Evolutionary conservation across 2,888 invertebrate species (phyloP).

Genomic region (Caenorhabditis drosophilae): DNA sequence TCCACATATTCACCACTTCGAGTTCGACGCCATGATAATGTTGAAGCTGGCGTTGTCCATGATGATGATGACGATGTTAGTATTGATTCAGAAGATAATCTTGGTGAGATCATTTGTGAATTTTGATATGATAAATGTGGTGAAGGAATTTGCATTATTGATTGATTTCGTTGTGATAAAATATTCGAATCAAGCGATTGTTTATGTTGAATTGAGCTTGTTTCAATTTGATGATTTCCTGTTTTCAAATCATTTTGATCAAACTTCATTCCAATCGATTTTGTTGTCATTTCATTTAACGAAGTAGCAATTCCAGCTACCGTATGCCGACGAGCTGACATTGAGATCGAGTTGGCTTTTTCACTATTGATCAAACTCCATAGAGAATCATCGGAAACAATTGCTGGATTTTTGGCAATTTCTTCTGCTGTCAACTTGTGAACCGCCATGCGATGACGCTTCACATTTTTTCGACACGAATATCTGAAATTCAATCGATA

Average conservation of each 20-base stretch:
- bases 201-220: neutral
- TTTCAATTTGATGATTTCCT: neutral
- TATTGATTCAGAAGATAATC: neutral
- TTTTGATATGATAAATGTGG: neutral
- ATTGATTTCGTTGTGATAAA: neutral
- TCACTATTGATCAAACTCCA: neutral
- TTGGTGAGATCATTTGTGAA: neutral
- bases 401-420: constrained; percentile 34
- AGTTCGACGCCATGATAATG: neutral
- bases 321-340: constrained; percentile 17
- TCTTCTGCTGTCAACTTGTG: constrained; percentile 58
- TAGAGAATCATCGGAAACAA: neutral
- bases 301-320: constrained; percentile 6
- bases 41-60: neutral
- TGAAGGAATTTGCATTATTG: constrained; percentile 3
- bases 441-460: constrained; percentile 59
- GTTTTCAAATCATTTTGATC: neutral
- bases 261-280: neutral
- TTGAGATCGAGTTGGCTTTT: neutral
- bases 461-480: constrained; percentile 64
- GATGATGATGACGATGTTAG: neutral
- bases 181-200: neutral
- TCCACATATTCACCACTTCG: constrained; percentile 15
- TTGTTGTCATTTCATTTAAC: neutral
- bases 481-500: constrained; percentile 52